phyloP scores from a whole-genome alignment of 1,140 invertebrate species.

The Lordiphosa mommai region DNA sequence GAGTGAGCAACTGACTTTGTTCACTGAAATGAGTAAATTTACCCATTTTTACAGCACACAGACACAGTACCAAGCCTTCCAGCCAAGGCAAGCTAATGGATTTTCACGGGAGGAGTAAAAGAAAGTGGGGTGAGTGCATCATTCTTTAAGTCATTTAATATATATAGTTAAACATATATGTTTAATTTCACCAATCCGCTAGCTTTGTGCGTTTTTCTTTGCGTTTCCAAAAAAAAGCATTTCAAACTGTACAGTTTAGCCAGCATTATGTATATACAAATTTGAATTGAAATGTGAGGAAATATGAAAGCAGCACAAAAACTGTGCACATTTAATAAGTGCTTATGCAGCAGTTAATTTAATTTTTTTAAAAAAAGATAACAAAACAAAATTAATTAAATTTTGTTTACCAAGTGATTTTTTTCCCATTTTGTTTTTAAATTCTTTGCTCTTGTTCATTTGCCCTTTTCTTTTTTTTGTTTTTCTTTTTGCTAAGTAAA shows the following conservation, averaged over 20 bases:
- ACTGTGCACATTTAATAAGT: constrained; percentile 64
- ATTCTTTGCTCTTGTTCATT: constrained; percentile 39
- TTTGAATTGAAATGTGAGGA: neutral
- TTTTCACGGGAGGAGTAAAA: no score
- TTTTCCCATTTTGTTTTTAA: constrained; percentile 25
- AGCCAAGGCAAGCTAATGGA: neutral
- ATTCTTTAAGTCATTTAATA: constrained; percentile 4
- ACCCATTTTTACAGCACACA: no score
- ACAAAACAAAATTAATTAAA: no score
- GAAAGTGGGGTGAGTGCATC: neutral
- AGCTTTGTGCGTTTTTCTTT: constrained; percentile 64
- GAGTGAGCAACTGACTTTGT: no score
- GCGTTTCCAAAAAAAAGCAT: constrained; percentile 14
- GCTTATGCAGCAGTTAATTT: neutral
- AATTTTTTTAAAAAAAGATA: no score
- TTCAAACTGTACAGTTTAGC: constrained; percentile 49
- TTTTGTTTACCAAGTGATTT: no score
- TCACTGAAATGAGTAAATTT: no score
- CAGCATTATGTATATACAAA: constrained; percentile 41
- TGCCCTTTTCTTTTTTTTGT: neutral
- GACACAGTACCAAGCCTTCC: neutral
- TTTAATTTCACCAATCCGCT: constrained; percentile 72
- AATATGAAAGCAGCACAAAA: constrained; percentile 34
- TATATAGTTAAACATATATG: constrained; percentile 26
- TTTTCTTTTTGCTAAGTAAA: neutral